Conservation (phyloP, 2,888 invertebrate genomes). For the Ecliptopera silaceata region DNA sequence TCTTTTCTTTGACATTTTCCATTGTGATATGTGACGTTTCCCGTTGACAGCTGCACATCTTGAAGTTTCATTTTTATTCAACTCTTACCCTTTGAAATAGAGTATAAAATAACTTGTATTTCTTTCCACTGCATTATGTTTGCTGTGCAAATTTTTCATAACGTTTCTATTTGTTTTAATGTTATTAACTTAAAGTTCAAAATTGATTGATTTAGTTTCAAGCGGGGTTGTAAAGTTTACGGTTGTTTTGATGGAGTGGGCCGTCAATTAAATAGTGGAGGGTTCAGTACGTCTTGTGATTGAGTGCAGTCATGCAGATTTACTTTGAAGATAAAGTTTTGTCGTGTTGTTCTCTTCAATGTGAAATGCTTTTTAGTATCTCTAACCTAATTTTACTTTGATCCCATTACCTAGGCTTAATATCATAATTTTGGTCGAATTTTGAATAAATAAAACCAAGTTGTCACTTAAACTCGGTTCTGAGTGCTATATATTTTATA, state of each 20-base stretch:
- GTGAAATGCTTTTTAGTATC: conserved; percentile 17
- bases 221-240: conserved; percentile 54
- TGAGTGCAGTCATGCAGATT: conserved; percentile 78
- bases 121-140: conserved; percentile 41
- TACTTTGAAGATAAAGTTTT: conserved; percentile 51
- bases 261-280: conserved; percentile 78
- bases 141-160: conserved; percentile 46
- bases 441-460: too few relatives aligned
- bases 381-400: conserved; percentile 16
- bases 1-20: conserved; percentile 61
- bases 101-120: conserved; percentile 37
- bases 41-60: conserved; percentile 63
- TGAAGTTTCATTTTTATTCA: conserved; percentile 27
- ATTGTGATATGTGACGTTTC: conserved; percentile 65
- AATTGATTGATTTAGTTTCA: conserved; percentile 40
- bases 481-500: too few relatives aligned
- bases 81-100: conserved; percentile 38
- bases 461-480: too few relatives aligned
- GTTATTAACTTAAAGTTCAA: conserved; percentile 46
- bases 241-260: conserved; percentile 78
- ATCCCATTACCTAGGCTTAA: neutral
- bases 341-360: conserved; percentile 31
- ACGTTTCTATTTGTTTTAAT: conserved; percentile 42
- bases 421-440: too few relatives aligned
- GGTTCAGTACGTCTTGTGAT: conserved; percentile 71